phyloP scores from a whole-genome alignment of 2,888 invertebrate species.

The Allophyes oxyacanthae region DNA sequence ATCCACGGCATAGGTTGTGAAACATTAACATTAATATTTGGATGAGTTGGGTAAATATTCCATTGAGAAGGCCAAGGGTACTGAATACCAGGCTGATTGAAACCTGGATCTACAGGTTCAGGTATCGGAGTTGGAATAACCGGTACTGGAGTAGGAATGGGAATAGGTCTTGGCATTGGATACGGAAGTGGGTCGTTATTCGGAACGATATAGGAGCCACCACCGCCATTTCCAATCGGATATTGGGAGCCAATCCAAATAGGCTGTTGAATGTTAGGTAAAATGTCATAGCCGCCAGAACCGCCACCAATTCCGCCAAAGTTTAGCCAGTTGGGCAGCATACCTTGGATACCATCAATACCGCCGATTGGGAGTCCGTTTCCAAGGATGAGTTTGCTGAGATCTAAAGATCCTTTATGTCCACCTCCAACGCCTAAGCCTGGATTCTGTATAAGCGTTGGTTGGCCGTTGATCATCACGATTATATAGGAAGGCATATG shows the following conservation, averaged over 20 bases:
- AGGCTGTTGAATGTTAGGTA: constrained; percentile 24
- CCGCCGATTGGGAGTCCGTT: constrained; percentile 7
- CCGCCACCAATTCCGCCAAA: constrained; percentile 6
- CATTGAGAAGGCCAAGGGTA: constrained; percentile 24
- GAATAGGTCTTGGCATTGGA: constrained; percentile 10
- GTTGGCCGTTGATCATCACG: constrained; percentile 41
- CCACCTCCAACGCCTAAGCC: constrained; percentile 8
- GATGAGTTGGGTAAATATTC: constrained; percentile 15
- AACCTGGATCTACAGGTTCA: constrained; percentile 19
- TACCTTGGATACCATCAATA: neutral
- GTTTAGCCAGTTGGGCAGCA: constrained; percentile 17
- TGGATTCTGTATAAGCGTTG: constrained; percentile 39
- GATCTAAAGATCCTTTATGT: constrained; percentile 9
- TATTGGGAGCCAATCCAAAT: constrained; percentile 31
- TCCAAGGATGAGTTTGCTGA: constrained; percentile 15
- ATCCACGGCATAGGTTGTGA: constrained; percentile 18
- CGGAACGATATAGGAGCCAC: constrained; percentile 8
- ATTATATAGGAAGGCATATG: constrained; percentile 32
- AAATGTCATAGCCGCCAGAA: constrained; percentile 1
- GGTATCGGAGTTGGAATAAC: constrained; percentile 20
- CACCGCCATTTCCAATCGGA: constrained; percentile 7
- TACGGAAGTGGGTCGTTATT: constrained; percentile 2
- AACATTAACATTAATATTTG: constrained; percentile 10
- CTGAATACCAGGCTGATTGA: neutral
- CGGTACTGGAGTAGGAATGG: constrained; percentile 1